Percentiles rank a stretch among this genome's conserved stretches.
Conservation (phyloP, 2,113 vertebrate species). For the Trogon surrucura region DNA sequence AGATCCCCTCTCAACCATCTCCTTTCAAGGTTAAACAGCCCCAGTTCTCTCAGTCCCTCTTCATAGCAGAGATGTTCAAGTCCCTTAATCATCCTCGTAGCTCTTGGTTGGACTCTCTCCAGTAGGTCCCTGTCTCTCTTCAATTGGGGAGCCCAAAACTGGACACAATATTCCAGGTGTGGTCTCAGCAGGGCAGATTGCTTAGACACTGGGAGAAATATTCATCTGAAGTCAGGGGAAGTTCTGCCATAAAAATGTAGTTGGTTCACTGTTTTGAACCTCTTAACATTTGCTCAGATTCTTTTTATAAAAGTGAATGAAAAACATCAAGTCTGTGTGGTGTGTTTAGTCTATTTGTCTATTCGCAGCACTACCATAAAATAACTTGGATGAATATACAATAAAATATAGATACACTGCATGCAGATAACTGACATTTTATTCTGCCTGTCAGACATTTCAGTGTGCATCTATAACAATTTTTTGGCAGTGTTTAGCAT, state of each 20-base stretch:
- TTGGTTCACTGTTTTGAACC: background rate
- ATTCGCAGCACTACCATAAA: background rate
- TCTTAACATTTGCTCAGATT: background rate
- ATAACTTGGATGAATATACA: background rate
- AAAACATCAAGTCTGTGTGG: background rate
- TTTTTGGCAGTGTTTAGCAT: background rate
- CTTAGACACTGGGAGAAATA: background rate
- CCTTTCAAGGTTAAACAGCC: too few relatives aligned
- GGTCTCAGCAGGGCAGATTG: too few relatives aligned
- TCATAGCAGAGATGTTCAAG: too few relatives aligned
- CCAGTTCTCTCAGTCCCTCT: too few relatives aligned
- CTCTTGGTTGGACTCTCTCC: too few relatives aligned
- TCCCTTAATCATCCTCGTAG: too few relatives aligned
- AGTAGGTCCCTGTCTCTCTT: too few relatives aligned
- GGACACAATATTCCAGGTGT: too few relatives aligned
- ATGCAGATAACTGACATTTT: background rate
- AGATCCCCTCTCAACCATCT: too few relatives aligned
- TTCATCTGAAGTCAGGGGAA: background rate
- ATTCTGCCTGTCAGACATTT: background rate
- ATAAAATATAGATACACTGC: background rate
- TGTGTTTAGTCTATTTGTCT: background rate
- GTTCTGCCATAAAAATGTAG: background rate
- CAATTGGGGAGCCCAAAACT: too few relatives aligned
- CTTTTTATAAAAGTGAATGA: background rate
- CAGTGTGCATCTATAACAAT: background rate